These are phyloP conservation scores for Setophaga coronata DNA, from an alignment of 2,113 vertebrate species.

Conservation along the genomic window DNA sequence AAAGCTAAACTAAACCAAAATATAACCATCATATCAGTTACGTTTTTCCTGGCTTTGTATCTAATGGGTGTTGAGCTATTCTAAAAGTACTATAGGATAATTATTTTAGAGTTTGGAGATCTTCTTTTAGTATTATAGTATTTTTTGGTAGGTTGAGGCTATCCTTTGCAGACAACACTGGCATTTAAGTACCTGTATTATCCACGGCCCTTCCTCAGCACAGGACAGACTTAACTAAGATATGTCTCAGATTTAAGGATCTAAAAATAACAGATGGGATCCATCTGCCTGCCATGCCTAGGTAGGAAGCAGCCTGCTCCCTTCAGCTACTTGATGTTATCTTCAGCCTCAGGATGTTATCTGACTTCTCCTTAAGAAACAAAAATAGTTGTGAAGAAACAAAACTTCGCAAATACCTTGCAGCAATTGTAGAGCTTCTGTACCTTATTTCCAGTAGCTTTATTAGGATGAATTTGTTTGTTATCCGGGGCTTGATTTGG, in stretches of 20 bases:
- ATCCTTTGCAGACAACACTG: not conserved
- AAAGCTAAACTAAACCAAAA: not conserved
- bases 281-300: not conserved
- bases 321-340: not conserved
- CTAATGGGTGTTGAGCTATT: not conserved
- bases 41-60: not conserved
- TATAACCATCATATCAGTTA: not conserved
- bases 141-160: not conserved
- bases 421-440: not conserved
- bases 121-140: not conserved
- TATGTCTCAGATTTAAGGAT: not conserved
- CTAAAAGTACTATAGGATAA: not conserved
- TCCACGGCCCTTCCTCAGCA: not conserved
- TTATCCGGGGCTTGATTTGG: not conserved
- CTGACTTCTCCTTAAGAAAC: not conserved
- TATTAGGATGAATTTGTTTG: not conserved
- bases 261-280: not conserved
- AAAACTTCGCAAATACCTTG: not conserved
- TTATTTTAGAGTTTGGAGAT: not conserved
- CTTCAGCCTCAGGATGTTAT: not conserved
- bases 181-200: not conserved
- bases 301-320: not conserved
- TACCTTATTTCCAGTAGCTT: not conserved
- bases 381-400: not conserved
- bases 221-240: not conserved